Conservation (phyloP, 2,113 vertebrate genomes). For the Plectropomus leopardus region DNA sequence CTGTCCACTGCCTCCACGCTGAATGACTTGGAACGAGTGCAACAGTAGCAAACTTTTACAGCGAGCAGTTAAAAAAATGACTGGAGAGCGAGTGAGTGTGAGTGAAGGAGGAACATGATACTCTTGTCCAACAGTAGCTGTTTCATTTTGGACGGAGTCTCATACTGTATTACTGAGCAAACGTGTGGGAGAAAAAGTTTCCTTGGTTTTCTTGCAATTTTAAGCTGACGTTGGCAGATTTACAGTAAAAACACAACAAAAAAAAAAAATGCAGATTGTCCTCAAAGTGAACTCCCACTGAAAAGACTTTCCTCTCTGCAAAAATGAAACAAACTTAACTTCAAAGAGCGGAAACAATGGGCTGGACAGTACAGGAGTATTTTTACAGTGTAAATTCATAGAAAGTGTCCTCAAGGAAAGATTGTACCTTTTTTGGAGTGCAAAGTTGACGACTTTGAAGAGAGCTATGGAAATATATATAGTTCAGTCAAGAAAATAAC, state of each 20-base stretch:
- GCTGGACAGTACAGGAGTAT: neutral
- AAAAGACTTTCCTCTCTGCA: neutral
- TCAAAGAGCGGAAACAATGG: neutral
- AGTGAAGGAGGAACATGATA: neutral
- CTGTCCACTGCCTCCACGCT: neutral
- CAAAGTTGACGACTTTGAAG: neutral
- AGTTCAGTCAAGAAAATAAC: too few species aligned
- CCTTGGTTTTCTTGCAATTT: neutral
- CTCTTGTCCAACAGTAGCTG: neutral
- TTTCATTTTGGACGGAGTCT: neutral
- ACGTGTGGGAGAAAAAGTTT: neutral
- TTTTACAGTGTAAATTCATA: neutral
- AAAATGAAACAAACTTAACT: slow-evolving; percentile 26
- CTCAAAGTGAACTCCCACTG: slow-evolving; percentile 40
- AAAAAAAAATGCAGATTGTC: neutral
- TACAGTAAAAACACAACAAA: neutral
- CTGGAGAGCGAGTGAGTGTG: neutral
- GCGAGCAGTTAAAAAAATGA: neutral
- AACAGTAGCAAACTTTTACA: neutral
- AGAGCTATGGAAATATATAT: neutral
- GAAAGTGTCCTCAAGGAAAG: neutral
- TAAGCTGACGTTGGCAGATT: slow-evolving; percentile 7
- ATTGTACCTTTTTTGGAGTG: neutral
- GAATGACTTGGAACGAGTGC: neutral
- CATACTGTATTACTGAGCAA: neutral